Base-by-base conservation (phyloP, 1,140 invertebrate species). In the Drosophila lowei region DNA sequence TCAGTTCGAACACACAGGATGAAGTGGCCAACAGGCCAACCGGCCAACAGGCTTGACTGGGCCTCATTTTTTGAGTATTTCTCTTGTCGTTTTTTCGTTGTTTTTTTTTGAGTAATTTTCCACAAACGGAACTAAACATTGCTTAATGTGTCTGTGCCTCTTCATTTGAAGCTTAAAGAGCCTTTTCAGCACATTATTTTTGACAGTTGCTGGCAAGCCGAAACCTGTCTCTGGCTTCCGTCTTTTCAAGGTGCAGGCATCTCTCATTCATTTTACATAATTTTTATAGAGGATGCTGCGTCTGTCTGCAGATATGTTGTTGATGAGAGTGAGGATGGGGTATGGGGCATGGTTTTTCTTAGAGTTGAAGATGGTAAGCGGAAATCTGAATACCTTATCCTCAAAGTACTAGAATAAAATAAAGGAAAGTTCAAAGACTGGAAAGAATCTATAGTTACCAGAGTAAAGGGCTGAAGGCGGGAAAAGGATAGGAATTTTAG, bases 41-140 rank as follows among this genome's bases (percentile, higher is more conserved):
- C n/a, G 67, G 62, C 72, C 61, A 25, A 77, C 75, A 81, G 84
- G 72, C 79, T 89, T 83, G 83, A 81, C 78, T 83, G 84, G 71
- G 62, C 72, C 34, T 28, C 52, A 57, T 71, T 54, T 72, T 74
- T 72, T 65, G 23, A 38, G 34, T 38, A 38, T 38, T 38, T 38
- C 34, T 38, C 11, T 13, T 38, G 11, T 13, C 23, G 18, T 18
- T 18, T 18, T 18, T 18, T 18, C 18, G 18, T 18, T 18, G 18
- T 28, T 16, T 23, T 52, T 53, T 58, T 71, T 59, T 25, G 11
- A 56, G 65, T 59, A 48, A 76, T 77, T 60, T 56, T 9, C 34
- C 34, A 46, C 52, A 61, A 72, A 84, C 79, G 49, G 64, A 72
- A 70, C 50, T 62, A 63, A 48, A 62, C 52, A 67, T 66, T 70